These are phyloP conservation scores for Micrasema longulum DNA, from an alignment of 1,140 invertebrate genomes.

Conservation along the genomic window DNA sequence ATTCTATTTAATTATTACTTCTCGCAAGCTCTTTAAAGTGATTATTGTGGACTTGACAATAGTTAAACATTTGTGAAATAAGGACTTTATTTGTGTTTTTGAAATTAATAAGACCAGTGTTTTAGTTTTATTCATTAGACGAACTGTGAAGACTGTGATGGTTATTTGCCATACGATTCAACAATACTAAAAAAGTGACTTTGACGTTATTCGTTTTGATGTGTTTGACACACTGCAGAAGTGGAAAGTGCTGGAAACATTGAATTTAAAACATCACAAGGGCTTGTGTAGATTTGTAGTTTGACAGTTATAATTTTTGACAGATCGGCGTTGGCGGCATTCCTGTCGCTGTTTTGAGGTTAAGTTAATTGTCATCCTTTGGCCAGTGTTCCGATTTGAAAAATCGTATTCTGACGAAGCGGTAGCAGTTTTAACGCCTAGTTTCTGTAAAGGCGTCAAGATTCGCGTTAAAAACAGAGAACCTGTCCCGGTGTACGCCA, in stretches of 20 bases:
- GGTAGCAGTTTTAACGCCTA: conserved; percentile 49
- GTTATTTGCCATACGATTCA: background rate
- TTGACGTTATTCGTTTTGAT: background rate
- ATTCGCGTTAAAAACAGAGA: conserved; percentile 92
- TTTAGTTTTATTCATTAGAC: background rate
- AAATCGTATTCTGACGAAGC: conserved; percentile 14
- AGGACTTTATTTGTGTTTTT: no score
- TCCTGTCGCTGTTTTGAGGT: background rate
- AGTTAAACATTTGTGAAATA: no score
- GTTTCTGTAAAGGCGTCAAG: conserved; percentile 73
- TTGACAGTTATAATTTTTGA: background rate
- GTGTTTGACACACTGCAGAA: background rate
- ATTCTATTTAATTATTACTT: no score
- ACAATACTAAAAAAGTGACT: background rate
- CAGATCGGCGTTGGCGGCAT: background rate
- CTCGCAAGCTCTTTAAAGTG: no score
- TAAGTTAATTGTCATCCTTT: conserved; percentile 17
- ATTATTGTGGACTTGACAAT: no score
- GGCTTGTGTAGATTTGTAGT: background rate
- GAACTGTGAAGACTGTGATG: background rate
- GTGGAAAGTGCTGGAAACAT: background rate
- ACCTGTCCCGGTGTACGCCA: conserved; percentile 86
- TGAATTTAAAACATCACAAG: background rate
- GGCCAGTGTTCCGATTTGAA: conserved; percentile 10
- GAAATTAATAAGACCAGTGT: background rate